Evolutionary conservation across 2,113 vertebrate genomes (phyloP).

Genomic region (Thryonomys swinderianus): DNA sequence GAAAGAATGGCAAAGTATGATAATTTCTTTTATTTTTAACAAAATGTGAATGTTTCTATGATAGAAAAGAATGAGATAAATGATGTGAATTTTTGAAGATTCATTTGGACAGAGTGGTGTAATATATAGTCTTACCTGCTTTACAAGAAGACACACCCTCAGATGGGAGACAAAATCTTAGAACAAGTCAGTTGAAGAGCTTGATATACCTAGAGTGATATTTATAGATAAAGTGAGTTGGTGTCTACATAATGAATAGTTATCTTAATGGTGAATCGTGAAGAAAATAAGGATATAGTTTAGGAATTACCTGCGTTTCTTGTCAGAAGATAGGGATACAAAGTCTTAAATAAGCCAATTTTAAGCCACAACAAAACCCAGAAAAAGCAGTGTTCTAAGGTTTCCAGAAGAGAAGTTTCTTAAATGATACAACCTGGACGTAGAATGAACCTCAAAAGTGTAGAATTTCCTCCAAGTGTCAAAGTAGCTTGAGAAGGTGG

Average conservation of each 20-base stretch:
- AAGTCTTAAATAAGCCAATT: neutral
- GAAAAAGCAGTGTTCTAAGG: neutral
- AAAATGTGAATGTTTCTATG: neutral
- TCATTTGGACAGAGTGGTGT: neutral
- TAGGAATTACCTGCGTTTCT: neutral
- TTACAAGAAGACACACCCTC: neutral
- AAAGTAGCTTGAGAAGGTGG: neutral
- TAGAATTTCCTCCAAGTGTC: neutral
- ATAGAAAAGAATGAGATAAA: neutral
- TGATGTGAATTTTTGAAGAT: neutral
- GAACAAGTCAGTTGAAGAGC: neutral
- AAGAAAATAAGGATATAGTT: neutral
- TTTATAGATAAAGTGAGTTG: neutral
- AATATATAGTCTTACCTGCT: neutral
- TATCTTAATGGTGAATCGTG: neutral
- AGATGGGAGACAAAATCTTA: neutral
- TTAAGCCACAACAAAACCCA: neutral
- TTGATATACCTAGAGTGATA: neutral
- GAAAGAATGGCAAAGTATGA: neutral
- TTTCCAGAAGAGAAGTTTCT: neutral
- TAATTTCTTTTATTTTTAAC: neutral
- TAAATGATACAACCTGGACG: neutral
- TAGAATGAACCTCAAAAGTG: neutral
- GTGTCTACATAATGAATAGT: neutral
- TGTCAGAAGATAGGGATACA: neutral